A percentile compares a stretch with the other conserved stretches of the same genome.
These are phyloP conservation scores for Amia ocellicauda DNA, from an alignment of 2,113 vertebrate genomes.

Conservation along the genomic window DNA sequence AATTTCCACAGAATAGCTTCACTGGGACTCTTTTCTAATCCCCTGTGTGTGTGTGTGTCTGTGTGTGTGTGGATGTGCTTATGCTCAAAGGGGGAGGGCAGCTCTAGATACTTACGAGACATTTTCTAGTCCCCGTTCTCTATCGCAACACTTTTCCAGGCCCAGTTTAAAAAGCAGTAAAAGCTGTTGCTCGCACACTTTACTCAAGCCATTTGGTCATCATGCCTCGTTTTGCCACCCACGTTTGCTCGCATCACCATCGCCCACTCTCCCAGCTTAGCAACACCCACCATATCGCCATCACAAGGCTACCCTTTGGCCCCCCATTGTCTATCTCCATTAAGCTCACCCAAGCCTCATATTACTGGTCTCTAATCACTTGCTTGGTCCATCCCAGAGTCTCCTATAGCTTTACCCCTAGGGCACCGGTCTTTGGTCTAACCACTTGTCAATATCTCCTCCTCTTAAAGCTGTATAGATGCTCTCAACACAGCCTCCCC, in stretches of 20 bases:
- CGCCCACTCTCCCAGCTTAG: conserved; percentile 53
- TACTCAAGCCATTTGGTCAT: conserved; percentile 52
- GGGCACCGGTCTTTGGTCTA: background rate
- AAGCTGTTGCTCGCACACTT: conserved; percentile 53
- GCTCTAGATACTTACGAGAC: background rate
- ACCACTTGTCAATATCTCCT: background rate
- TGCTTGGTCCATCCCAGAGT: background rate
- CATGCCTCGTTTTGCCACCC: conserved; percentile 55
- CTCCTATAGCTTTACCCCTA: background rate
- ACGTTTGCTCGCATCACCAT: conserved; percentile 58
- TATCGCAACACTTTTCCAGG: conserved; percentile 45
- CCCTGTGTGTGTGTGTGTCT: conserved; percentile 37
- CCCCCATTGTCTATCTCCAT: background rate
- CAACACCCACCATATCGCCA: conserved; percentile 40
- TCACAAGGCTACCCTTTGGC: conserved; percentile 25
- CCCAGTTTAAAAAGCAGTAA: conserved; percentile 38
- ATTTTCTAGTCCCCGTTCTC: conserved; percentile 30
- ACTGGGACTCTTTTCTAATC: conserved; percentile 42
- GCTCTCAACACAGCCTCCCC: no score
- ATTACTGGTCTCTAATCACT: background rate
- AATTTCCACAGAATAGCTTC: conserved; percentile 58
- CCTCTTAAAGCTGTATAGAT: no score
- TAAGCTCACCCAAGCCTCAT: background rate
- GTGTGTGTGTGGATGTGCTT: background rate
- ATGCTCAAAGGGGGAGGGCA: background rate